Conservation (phyloP, 2,797 vertebrate species). For the Sebastes matsubarae region DNA sequence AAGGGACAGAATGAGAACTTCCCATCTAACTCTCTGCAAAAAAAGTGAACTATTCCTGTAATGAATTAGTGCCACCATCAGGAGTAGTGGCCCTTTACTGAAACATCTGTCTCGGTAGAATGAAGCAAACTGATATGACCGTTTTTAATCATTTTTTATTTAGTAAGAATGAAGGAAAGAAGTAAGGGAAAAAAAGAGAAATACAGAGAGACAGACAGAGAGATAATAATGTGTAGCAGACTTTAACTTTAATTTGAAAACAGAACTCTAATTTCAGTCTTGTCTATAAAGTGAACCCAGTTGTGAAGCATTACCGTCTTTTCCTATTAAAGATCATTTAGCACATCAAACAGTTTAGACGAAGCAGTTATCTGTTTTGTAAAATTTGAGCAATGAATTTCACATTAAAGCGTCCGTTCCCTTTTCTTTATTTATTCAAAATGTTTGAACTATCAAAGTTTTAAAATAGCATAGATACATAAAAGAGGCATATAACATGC, state of each 20-base stretch:
- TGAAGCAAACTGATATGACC: not conserved
- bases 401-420: not conserved
- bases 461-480: not conserved
- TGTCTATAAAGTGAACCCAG: conserved; percentile 14
- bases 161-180: not conserved
- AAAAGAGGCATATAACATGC: not conserved
- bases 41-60: not conserved
- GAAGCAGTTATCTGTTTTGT: conserved; percentile 23
- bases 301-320: conserved; percentile 9
- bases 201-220: not conserved
- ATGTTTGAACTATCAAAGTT: conserved; percentile 4
- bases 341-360: conserved; percentile 13
- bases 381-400: conserved; percentile 7
- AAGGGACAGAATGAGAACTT: not conserved
- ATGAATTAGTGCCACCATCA: not conserved
- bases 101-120: not conserved
- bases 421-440: not conserved
- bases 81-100: not conserved
- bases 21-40: not conserved
- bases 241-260: conserved; percentile 24
- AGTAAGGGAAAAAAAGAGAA: not conserved
- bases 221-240: not conserved
- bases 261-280: conserved; percentile 25
- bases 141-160: not conserved
- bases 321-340: conserved; percentile 20